phyloP scores from a whole-genome alignment of 2,797 vertebrate genomes.

The Oreochromis mossambicus region DNA sequence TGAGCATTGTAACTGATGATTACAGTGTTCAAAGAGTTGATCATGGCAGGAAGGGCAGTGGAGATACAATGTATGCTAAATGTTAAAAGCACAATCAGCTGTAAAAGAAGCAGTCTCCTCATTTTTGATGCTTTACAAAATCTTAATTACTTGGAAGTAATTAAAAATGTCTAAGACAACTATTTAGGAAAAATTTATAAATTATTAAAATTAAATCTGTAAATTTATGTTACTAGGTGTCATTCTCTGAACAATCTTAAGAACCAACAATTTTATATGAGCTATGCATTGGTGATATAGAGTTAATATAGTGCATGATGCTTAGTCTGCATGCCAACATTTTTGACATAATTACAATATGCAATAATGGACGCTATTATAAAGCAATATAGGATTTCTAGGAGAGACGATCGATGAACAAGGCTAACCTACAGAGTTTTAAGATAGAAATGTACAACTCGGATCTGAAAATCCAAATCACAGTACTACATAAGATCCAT shows the following conservation, averaged over 20 bases:
- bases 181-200: neutral
- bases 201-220: neutral
- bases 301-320: neutral
- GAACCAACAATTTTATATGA: neutral
- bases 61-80: neutral
- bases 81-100: neutral
- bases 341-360: neutral
- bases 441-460: neutral
- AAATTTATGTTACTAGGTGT: neutral
- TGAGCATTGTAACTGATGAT: neutral
- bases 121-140: neutral
- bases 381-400: neutral
- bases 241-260: neutral
- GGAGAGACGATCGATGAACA: accelerated
- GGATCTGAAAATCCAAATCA: neutral
- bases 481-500: neutral
- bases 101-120: neutral
- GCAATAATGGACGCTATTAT: neutral
- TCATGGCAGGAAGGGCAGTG: neutral
- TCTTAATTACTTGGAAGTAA: neutral
- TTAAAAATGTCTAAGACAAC: neutral
- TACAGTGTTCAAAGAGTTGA: neutral
- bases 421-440: neutral
- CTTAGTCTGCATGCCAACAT: neutral
- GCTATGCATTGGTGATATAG: neutral